phyloP scores from a whole-genome alignment of 1,140 invertebrate species.

The Scaptomyza pallida region DNA sequence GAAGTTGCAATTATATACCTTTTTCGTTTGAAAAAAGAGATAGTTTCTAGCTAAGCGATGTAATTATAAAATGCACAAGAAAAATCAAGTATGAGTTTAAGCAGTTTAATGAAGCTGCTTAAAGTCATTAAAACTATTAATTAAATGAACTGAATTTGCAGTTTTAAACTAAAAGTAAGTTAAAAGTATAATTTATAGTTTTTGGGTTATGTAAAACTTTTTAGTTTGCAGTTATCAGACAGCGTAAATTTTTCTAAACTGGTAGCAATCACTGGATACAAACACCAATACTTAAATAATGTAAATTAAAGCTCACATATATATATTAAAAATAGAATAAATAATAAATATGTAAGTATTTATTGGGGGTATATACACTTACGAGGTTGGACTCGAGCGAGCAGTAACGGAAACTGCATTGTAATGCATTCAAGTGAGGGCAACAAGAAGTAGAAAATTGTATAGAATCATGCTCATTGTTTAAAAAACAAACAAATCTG shows the following conservation, averaged over 20 bases:
- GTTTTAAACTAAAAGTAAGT: conserved; percentile 4
- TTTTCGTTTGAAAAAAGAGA: no score
- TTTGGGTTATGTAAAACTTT: conserved; percentile 8
- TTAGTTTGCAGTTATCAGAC: conserved; percentile 38
- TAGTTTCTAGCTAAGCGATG: conserved; percentile 16
- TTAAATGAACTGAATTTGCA: neutral
- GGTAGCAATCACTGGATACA: conserved; percentile 45
- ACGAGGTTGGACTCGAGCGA: neutral
- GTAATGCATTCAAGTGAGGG: conserved; percentile 8
- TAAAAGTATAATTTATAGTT: conserved; percentile 18
- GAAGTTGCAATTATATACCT: neutral
- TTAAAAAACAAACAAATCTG: conserved; percentile 68
- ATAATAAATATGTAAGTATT: conserved; percentile 2
- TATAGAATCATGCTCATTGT: conserved; percentile 70
- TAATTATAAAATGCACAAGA: conserved; percentile 46
- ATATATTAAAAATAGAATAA: neutral
- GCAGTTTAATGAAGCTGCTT: conserved; percentile 14
- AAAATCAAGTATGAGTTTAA: conserved; percentile 1
- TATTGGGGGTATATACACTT: neutral
- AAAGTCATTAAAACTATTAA: conserved; percentile 4
- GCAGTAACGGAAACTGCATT: conserved; percentile 1
- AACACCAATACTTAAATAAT: conserved; percentile 39
- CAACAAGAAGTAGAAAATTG: conserved; percentile 10
- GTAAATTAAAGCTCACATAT: conserved; percentile 8
- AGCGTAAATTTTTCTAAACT: conserved; percentile 51